Evolutionary conservation across 1,140 invertebrate genomes (phyloP), one percentile per base, ranked within the genome.

Genomic region (Wiebesia pumilae): DNA sequence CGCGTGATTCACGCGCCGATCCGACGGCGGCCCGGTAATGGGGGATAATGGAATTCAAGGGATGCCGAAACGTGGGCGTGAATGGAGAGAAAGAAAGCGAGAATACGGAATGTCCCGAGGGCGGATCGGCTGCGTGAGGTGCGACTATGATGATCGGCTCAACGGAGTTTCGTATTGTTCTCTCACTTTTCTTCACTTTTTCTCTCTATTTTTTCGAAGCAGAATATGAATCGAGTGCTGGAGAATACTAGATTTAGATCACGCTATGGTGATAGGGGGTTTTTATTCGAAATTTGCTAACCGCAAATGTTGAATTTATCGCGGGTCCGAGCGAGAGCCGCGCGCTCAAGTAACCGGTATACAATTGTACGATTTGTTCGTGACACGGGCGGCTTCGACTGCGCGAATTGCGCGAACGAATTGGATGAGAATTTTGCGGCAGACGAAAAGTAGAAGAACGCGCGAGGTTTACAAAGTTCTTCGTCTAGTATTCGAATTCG

Each of bases 11-110:
- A 88, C 90, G 88, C 89, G 89, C 87, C 86, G 73, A 65, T 87
- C 77, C 85, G 77, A 78, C 88, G 88, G 21, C 33, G 51, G 90
- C 86, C 87, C 88, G 82, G 88, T 90, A 91, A 91, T 90, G 89
- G 89, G 89, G 83, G 88, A 89, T 90, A 90, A 92, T 90, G 89
- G 90, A 90, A 91, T 91, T 91, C 89, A 85, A 84, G 75, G 67
- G 69, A 87, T 87, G 75, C 87, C 85, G 62, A 77, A 86, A 87
- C 89, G 89, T 88, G 88, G 89, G 89, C 89, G 88, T 89, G 88
- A 89, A 89, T 87, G 83, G 86, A 78, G 33, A 69, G 81, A 24
- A 38, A 33, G 83, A 81, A 85, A 69, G 40, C 40, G 40, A 58
- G 79, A 82, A 78, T 81, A 58, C 33, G 87, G 67, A 81, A 81